Conservation (phyloP, 2,888 invertebrate species). For the Heteromyza rotundicornis region DNA sequence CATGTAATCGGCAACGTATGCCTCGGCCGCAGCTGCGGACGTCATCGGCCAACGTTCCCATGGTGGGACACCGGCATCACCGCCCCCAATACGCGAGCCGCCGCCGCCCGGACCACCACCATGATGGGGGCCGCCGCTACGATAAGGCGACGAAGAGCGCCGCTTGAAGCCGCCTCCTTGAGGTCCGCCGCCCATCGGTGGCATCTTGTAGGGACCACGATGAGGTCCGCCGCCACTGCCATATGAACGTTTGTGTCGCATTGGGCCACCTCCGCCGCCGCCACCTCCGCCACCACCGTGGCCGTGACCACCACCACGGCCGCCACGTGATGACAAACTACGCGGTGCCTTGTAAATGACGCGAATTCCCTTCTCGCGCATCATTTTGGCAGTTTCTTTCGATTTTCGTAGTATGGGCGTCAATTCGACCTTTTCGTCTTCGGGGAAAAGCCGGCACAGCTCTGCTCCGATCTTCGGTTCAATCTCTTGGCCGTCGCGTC, state of each 20-base stretch:
- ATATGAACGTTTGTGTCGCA: constrained; percentile 69
- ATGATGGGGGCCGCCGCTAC: too few relatives aligned
- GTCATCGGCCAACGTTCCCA: constrained; percentile 70
- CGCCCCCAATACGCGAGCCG: constrained; percentile 63
- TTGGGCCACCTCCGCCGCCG: constrained; percentile 45
- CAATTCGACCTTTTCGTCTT: constrained; percentile 90
- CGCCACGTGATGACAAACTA: constrained; percentile 59
- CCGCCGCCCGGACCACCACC: constrained; percentile 38
- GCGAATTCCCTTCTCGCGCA: constrained; percentile 63
- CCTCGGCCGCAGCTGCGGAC: constrained; percentile 78
- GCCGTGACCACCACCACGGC: constrained; percentile 56
- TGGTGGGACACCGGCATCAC: constrained; percentile 68
- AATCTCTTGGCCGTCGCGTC: constrained; percentile 98
- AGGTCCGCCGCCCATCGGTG: constrained; percentile 46
- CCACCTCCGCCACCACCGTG: constrained; percentile 55
- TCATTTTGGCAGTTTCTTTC: constrained; percentile 78
- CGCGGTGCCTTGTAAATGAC: constrained; percentile 64
- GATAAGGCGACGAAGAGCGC: constrained; percentile 51
- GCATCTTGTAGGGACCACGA: constrained; percentile 68
- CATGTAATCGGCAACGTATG: constrained; percentile 89
- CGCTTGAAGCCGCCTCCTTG: constrained; percentile 47
- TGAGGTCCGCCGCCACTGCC: constrained; percentile 62
- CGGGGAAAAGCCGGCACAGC: constrained; percentile 87
- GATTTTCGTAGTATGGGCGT: constrained; percentile 85
- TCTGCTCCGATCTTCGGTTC: constrained; percentile 95